These are phyloP conservation scores for Gari tellinella DNA, from an alignment of 2,888 invertebrate genomes.

Conservation along the genomic window DNA sequence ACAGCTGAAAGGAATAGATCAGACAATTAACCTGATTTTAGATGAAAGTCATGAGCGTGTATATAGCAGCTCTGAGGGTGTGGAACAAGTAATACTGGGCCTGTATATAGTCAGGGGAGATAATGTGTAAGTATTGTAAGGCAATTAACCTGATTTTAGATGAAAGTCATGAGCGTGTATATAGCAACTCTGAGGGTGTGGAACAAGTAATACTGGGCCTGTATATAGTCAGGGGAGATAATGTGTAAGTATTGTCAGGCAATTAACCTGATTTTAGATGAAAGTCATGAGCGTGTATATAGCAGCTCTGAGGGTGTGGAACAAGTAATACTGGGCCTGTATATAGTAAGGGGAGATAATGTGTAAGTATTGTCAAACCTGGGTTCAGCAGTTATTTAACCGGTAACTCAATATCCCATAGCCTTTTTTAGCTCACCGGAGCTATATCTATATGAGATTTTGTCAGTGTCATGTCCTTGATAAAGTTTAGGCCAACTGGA, in stretches of 20 bases:
- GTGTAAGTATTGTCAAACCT: slow-evolving; percentile 88
- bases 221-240: slow-evolving; percentile 99
- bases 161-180: slow-evolving; percentile 99
- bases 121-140: slow-evolving; percentile 90
- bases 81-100: slow-evolving; percentile 97
- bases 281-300: slow-evolving; percentile 99
- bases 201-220: slow-evolving; percentile 98
- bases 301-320: slow-evolving; percentile 96
- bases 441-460: no score
- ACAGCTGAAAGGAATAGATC: slow-evolving; percentile 98
- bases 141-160: slow-evolving; percentile 97
- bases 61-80: slow-evolving; percentile 96
- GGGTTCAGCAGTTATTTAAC: no score
- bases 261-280: slow-evolving; percentile 98
- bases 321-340: slow-evolving; percentile 97
- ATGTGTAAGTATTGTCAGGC: slow-evolving; percentile 89
- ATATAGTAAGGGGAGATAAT: slow-evolving; percentile 99
- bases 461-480: no score
- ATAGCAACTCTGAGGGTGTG: slow-evolving; percentile 95
- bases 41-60: slow-evolving; percentile 99
- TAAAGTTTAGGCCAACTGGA: no score
- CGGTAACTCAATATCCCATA: no score
- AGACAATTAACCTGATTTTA: slow-evolving; percentile 98
- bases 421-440: no score
- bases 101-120: slow-evolving; percentile 99